Conservation (phyloP, 2,113 vertebrate species). For the Boleophthalmus pectinirostris region DNA sequence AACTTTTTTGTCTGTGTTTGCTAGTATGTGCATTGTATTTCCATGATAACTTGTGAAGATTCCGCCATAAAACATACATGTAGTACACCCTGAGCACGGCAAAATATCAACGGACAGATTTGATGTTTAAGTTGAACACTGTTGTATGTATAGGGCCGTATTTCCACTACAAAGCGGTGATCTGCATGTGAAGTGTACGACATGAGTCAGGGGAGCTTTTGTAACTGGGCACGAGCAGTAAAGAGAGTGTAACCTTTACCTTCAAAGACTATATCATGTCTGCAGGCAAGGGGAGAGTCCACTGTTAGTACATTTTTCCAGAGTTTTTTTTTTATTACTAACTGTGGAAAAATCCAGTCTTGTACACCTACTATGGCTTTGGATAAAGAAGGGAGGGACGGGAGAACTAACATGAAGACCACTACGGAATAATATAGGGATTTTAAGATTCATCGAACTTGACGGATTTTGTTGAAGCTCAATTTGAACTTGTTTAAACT, state of each 20-base stretch:
- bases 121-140: neutral
- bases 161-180: slow-evolving; percentile 9
- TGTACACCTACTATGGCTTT: neutral
- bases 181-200: slow-evolving; percentile 9
- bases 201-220: neutral
- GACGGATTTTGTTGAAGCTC: too few species aligned
- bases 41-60: too few species aligned
- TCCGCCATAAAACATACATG: too few species aligned
- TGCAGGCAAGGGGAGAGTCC: neutral
- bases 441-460: too few species aligned
- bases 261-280: slow-evolving; percentile 1
- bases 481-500: too few species aligned
- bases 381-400: too few species aligned
- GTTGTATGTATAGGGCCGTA: neutral
- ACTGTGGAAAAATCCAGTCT: slow-evolving; percentile 1
- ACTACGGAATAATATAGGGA: too few species aligned
- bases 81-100: too few species aligned
- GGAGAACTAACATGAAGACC: neutral
- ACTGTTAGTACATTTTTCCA: neutral
- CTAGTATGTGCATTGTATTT: too few species aligned
- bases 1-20: too few species aligned
- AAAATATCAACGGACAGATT: neutral
- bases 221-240: too few species aligned
- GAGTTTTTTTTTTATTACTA: too few species aligned
- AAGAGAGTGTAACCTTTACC: neutral